phyloP scores from a whole-genome alignment of 1,140 invertebrate species.

The Popillia japonica region DNA sequence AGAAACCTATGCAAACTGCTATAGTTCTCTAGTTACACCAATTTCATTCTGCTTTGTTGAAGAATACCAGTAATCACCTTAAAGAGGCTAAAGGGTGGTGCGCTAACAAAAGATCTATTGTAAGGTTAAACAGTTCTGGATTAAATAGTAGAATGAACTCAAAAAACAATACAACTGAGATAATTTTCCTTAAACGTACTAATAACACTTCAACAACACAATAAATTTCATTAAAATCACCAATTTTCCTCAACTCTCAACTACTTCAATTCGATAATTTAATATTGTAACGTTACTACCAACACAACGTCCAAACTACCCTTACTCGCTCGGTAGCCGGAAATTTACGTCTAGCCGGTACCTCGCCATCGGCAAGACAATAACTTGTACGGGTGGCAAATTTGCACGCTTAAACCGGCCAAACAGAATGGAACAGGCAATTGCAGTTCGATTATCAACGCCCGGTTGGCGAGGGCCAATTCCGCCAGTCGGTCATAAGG shows the following conservation, averaged over 20 bases:
- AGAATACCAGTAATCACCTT: too few species aligned
- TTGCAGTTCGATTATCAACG: slow-evolving; percentile 1
- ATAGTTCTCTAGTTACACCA: too few species aligned
- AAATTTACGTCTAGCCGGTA: not conserved
- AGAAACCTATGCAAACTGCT: too few species aligned
- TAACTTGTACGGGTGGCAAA: not conserved
- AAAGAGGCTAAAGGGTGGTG: too few species aligned
- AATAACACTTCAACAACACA: not conserved
- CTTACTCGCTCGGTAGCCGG: not conserved
- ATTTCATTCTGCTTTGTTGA: too few species aligned
- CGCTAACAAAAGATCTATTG: too few species aligned
- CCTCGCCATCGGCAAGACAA: not conserved
- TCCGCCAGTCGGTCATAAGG: not conserved
- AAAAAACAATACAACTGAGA: too few species aligned
- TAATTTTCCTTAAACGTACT: too few species aligned
- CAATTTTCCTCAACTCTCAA: not conserved
- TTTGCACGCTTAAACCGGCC: not conserved
- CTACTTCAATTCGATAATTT: not conserved
- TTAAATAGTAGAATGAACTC: too few species aligned
- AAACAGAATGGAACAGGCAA: not conserved
- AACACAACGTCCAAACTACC: not conserved
- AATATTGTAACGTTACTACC: not conserved
- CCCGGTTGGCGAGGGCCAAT: not conserved
- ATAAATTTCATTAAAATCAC: not conserved
- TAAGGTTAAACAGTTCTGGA: too few species aligned